Conservation (phyloP, 2,888 invertebrate species). For the Xanthia togata region DNA sequence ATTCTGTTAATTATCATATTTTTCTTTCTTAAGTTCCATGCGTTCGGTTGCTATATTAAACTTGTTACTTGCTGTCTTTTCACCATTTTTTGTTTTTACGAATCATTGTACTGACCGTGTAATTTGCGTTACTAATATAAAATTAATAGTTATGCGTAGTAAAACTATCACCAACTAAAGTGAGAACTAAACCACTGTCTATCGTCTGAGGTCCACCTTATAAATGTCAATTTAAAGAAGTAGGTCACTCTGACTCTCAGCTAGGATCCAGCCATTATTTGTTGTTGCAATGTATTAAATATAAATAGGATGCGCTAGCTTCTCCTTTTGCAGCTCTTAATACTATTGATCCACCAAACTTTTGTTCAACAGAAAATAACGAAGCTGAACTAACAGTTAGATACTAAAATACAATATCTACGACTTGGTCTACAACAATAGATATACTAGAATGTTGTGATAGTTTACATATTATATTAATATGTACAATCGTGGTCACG, state of each 20-base stretch:
- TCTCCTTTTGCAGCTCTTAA: background rate
- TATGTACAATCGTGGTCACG: too few species aligned
- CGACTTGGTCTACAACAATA: background rate
- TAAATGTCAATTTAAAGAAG: conserved; percentile 50
- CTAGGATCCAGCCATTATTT: conserved; percentile 50
- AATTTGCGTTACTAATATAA: background rate
- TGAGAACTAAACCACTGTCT: background rate
- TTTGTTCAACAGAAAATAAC: background rate
- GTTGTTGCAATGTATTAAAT: conserved; percentile 50
- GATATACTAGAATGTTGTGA: too few species aligned
- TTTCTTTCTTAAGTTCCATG: conserved; percentile 14
- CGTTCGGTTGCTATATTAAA: conserved; percentile 5
- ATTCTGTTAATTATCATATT: conserved; percentile 41
- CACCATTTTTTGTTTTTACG: background rate
- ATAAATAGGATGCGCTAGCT: conserved; percentile 38
- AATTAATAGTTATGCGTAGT: background rate
- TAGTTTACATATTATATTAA: too few species aligned
- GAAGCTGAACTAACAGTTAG: background rate
- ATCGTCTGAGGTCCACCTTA: conserved; percentile 28
- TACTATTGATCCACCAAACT: background rate
- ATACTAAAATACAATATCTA: background rate
- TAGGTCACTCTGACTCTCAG: conserved; percentile 42
- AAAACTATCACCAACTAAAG: background rate
- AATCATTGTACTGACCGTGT: background rate
- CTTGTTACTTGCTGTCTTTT: background rate